phyloP scores from a whole-genome alignment of 1,140 invertebrate species.

The Brachionus rubens region DNA sequence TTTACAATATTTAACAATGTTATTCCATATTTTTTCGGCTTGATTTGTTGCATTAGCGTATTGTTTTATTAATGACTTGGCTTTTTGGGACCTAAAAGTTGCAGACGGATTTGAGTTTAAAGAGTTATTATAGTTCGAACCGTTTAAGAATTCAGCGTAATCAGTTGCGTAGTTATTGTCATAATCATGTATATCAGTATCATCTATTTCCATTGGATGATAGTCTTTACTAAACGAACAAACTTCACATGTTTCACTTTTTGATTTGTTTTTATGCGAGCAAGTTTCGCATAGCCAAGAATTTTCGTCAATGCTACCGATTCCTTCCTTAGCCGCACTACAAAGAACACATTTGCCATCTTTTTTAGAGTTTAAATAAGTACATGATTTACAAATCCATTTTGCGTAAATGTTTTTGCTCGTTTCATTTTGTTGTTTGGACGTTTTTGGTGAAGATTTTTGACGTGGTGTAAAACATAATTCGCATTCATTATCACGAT shows the following conservation, averaged over 20 bases:
- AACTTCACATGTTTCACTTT: neutral
- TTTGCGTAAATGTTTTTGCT: neutral
- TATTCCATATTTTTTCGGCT: conserved; percentile 40
- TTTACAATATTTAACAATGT: conserved; percentile 42
- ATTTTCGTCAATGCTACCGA: neutral
- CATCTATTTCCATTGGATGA: conserved; percentile 6
- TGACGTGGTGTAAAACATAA: neutral
- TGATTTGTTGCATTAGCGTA: conserved; percentile 7
- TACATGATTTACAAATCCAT: conserved; percentile 35
- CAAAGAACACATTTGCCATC: neutral
- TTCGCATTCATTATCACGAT: neutral
- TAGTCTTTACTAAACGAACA: conserved; percentile 1
- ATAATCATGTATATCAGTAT: neutral
- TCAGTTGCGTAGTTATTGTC: conserved; percentile 13
- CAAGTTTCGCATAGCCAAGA: conserved; percentile 9
- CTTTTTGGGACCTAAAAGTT: conserved; percentile 28
- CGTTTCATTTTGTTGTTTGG: no score
- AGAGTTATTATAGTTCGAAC: neutral
- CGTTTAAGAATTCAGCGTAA: neutral
- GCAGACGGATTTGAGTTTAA: neutral
- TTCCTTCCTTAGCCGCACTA: neutral
- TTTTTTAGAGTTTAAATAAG: neutral
- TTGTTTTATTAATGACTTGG: conserved; percentile 20
- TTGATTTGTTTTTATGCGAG: neutral
- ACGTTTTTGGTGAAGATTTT: neutral